phyloP scores from a whole-genome alignment of 2,888 invertebrate species.

The Prosapia bicincta region DNA sequence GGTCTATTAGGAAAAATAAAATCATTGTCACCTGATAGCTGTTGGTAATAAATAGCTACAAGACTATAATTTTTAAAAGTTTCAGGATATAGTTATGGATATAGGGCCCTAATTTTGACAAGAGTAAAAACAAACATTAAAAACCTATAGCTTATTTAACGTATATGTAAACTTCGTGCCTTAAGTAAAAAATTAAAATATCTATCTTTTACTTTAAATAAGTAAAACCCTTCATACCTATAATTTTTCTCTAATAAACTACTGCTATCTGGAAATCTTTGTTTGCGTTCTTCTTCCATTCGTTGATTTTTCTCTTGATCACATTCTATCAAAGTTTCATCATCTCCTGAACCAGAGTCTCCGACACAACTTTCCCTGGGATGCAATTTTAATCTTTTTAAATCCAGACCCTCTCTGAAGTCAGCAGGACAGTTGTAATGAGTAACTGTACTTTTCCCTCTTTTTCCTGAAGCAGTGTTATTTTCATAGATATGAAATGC shows the following conservation, averaged over 20 bases:
- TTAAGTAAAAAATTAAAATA: too few relatives aligned
- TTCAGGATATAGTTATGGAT: too few relatives aligned
- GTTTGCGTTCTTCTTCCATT: slow-evolving; percentile 40
- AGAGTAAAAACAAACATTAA: too few relatives aligned
- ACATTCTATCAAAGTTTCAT: slow-evolving; percentile 25
- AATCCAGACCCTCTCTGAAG: slow-evolving; percentile 37
- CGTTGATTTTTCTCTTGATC: slow-evolving; percentile 28
- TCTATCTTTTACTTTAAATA: too few relatives aligned
- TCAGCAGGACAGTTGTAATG: slow-evolving; percentile 32
- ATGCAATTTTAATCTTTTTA: slow-evolving; percentile 38
- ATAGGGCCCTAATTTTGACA: too few relatives aligned
- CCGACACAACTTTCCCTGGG: slow-evolving; percentile 16
- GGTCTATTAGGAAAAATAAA: too few relatives aligned
- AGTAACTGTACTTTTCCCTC: slow-evolving; percentile 32
- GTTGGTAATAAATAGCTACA: too few relatives aligned
- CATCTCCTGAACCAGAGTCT: slow-evolving; percentile 18
- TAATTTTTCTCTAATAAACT: slow-evolving; percentile 20
- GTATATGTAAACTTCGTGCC: too few relatives aligned
- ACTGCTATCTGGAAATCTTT: slow-evolving; percentile 24
- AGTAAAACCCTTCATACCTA: too few relatives aligned
- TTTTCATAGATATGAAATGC: slow-evolving; percentile 49
- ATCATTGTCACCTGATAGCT: too few relatives aligned
- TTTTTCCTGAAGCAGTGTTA: slow-evolving; percentile 41
- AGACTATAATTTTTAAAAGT: too few relatives aligned
- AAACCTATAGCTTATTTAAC: too few relatives aligned